Base-by-base conservation (phyloP, 1,140 invertebrate species). In the Papilio aristodemus region DNA sequence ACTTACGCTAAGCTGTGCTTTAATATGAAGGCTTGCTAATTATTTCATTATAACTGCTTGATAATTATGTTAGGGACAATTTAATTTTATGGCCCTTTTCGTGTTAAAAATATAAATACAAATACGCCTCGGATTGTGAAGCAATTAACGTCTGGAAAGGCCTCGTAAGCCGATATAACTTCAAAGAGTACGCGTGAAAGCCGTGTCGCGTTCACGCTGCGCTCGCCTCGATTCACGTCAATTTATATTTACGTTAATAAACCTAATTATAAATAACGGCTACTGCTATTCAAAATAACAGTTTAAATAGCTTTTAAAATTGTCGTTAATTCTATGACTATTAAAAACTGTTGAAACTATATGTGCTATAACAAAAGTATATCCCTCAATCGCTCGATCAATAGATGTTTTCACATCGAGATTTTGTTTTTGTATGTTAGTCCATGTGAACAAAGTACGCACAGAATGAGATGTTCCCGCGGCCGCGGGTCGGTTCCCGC, bases 381-480 rank as follows among this genome's bases (percentile, higher is more conserved):
- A 54, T 54, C 46, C 22, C 8, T 39, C 59, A 39, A 38, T 0
- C 39, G 39, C 17, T 27, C 63, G 27, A 66, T 66, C 63, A 46
- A 66, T 66, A 46, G 22, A 66, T 50, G 63, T 66, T 41, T 46
- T 32, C 41, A 66, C 62, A 66, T 66, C n/a, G 41, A 14, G 39
- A 71, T 71, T 67, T 71, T 71, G 71, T 77, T 76, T 73, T 71
- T 74, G 69, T 60, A 57, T 59, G 32, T 59, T 64, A 57, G 64
- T 54, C 70, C 74, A 81, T 86, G 85, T 81, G 83, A 86, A 88
- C 84, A 75, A 78, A 72, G 72, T 75, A 72, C 69, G 68, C 43
- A 71, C 74, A 63, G 76, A 83, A 72, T 75, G 73, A 79, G 78
- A 85, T 84, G 84, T 90, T 89, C 85, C 84, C 86, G 87, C 79